Base-by-base conservation (phyloP, 2,888 invertebrate species). In the Netelia inedita region DNA sequence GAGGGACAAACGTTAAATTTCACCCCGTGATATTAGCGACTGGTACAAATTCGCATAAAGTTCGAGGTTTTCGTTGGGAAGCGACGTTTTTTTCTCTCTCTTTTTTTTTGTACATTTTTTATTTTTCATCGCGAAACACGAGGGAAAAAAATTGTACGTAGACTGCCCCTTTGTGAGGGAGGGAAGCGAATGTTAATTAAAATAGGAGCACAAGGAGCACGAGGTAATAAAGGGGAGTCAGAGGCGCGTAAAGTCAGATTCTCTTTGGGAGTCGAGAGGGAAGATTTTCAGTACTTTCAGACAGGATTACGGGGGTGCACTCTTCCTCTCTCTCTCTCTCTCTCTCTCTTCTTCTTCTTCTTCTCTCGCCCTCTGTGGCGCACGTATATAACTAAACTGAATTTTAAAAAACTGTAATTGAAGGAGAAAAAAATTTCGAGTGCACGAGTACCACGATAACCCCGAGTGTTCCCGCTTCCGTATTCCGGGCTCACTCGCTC, bases 141-240 rank as follows among this genome's bases (percentile, higher is more conserved):
- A 28, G 28, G 28, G 28, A 46, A 10, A 55, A 35, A 75, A 59
- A 23, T 59, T 57, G 3, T 28, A 5, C 28, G 28, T 28, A 28
- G 28, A 28, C 46, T 2, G 46, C 14, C 14, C 46, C 46, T 46
- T 14, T 46, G 46, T 46, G 19, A 21, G 66, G 16, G 43, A 68
- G 46, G n/a, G 59, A 61, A 61, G 35, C 50, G 35, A 78, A 78
- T 69, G 78, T 82, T 83, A 74, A 83, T 83, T 83, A 83, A 83
- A 79, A 69, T 50, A 19, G 11, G 57, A 11, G 19, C 46, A 63
- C 41, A 68, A 68, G 68, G 57, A 63, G 68, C 73, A 73, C 28
- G 76, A 82, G 66, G 50, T 23, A 41, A 28, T 28, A 23, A 41
- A 74, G 28, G 41, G 35, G 65, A 73, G 68, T 79, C 61, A 69